phyloP scores from a whole-genome alignment of 2,113 vertebrate genomes.

The Halcyon malimbica region DNA sequence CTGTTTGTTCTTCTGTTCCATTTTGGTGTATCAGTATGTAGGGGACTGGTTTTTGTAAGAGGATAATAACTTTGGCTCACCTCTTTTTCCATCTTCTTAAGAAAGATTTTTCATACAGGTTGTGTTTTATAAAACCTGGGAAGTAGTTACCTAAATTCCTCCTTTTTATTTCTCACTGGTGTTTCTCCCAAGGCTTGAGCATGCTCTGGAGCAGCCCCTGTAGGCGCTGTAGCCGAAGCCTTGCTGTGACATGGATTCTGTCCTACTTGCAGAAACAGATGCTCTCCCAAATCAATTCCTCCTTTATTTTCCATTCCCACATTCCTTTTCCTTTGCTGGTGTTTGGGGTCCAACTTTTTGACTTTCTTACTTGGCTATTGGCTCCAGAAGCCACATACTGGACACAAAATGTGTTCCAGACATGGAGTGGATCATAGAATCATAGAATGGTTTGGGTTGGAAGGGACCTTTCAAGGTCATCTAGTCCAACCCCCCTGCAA shows the following conservation, averaged over 20 bases:
- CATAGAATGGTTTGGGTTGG: too few relatives aligned
- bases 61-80: neutral
- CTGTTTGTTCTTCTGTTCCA: neutral
- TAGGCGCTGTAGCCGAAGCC: rapidly evolving
- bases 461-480: too few relatives aligned
- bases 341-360: neutral
- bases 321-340: neutral
- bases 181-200: neutral
- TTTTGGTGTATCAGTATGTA: rapidly evolving
- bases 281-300: neutral
- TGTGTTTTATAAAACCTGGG: neutral
- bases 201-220: neutral
- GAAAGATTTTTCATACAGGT: neutral
- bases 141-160: neutral
- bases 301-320: rapidly evolving
- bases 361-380: neutral
- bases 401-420: neutral
- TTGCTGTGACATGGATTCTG: neutral
- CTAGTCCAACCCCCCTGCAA: neutral
- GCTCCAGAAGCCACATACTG: neutral
- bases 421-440: too few relatives aligned
- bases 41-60: neutral
- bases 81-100: neutral
- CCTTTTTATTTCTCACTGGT: neutral
- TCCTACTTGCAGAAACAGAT: neutral